These are phyloP conservation scores for Siderastrea siderea DNA, from an alignment of 92 coral and sea anemone genomes.

Conservation along the genomic window DNA sequence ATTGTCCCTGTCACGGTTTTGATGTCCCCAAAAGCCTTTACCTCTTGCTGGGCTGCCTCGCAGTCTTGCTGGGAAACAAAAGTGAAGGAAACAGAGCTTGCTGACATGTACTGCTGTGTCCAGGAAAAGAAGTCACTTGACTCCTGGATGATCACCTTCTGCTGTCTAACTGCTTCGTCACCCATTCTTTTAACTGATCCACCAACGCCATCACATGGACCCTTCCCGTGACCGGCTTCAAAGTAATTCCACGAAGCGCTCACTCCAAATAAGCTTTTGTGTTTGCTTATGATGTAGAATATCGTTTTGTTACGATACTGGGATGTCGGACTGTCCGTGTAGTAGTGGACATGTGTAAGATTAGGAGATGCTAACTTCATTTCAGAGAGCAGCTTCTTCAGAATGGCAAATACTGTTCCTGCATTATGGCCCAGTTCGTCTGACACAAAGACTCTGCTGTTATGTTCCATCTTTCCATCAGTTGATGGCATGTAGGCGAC, in stretches of 20 bases:
- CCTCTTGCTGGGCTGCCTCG: constrained; percentile 18
- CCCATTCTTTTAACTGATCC: constrained; percentile 54
- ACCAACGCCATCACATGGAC: constrained; percentile 68
- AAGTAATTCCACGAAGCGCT: constrained; percentile 64
- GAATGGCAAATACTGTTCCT: no score
- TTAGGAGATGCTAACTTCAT: no score
- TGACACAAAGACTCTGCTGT: no score
- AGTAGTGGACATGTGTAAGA: constrained; percentile 44
- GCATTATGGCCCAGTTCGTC: no score
- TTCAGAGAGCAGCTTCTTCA: no score
- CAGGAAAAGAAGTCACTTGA: constrained; percentile 58
- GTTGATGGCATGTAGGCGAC: no score
- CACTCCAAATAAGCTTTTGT: constrained; percentile 33
- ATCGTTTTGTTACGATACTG: constrained; percentile 72
- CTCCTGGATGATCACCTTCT: constrained; percentile 48
- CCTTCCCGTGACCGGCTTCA: constrained; percentile 62
- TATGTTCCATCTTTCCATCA: no score
- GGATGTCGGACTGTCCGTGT: constrained; percentile 66
- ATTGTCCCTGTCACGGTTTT: constrained; percentile 40
- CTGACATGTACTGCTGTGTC: constrained; percentile 34
- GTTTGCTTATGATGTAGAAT: constrained; percentile 18
- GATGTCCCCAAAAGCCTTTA: constrained; percentile 26
- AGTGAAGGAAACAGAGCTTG: constrained; percentile 28
- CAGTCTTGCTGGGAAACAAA: constrained; percentile 32
- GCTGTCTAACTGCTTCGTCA: constrained; percentile 57